Percentiles rank a stretch among this genome's conserved stretches.
phyloP scores from a whole-genome alignment of 2,113 vertebrate genomes.

The Cathartes aura region DNA sequence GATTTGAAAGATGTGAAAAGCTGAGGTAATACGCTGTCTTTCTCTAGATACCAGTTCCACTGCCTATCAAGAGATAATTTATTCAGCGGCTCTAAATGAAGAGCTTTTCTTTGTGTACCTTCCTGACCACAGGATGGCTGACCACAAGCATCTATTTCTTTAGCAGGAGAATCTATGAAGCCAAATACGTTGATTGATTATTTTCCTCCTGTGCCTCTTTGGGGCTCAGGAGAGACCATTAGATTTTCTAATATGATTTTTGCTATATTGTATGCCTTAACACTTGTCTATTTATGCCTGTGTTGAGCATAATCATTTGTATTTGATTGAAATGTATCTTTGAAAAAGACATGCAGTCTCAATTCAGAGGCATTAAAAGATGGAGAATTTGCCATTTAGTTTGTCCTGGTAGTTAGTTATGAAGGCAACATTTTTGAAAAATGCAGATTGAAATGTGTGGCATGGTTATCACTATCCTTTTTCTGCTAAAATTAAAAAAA shows the following conservation, averaged over 20 bases:
- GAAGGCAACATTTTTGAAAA: not conserved
- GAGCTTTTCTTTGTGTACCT: not conserved
- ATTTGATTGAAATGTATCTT: not conserved
- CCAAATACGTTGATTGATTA: not conserved
- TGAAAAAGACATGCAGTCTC: not conserved
- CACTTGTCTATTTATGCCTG: not conserved
- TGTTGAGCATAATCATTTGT: not conserved
- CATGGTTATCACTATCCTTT: not conserved
- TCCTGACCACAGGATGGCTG: not conserved
- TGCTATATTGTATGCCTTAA: not conserved
- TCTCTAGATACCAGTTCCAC: not conserved
- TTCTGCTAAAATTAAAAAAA: not conserved
- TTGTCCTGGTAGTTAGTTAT: not conserved
- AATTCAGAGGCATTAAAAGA: not conserved
- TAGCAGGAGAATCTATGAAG: not conserved
- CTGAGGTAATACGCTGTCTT: constrained; percentile 30
- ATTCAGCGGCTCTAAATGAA: not conserved
- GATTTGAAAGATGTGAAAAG: constrained; percentile 6
- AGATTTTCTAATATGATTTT: not conserved
- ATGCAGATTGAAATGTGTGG: not conserved
- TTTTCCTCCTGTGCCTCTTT: not conserved
- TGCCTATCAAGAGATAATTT: not conserved
- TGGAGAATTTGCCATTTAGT: not conserved
- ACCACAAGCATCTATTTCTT: not conserved
- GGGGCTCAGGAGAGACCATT: not conserved